Evolutionary conservation across 2,888 invertebrate species (phyloP), one percentile per base, ranked within the genome.

Genomic region (Erynnis tages): DNA sequence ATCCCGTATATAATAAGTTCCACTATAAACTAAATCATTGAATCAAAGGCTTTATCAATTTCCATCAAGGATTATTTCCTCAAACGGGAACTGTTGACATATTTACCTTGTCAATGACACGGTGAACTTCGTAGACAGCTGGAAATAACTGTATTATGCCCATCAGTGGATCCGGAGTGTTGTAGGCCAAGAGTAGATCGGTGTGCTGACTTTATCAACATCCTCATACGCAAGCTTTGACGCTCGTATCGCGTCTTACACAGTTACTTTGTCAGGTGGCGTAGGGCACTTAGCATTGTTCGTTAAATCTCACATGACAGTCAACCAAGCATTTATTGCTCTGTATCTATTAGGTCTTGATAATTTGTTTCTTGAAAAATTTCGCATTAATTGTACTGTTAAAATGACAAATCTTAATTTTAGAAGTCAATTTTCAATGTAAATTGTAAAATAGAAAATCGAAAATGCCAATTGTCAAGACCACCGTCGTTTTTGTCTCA

Each of bases 91-190:
- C 61, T 29, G 56, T 54, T 55, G 61, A 61, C 52, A 68, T 69
- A 81, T 69, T 87, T 86, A 87, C 88, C 88, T 87, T 78, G 56
- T 62, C 17, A 55, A 52, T 54, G 57, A 58, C 58, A 54, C 23
- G 43, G 64, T 41, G 57, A 46, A 57, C 57, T 57, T 63, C 54
- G 58, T 65, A 63, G 66, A 67, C 73, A 66, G 76, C 82, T 86
- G 85, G 84, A 85, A 86, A 85, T 79, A 87, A 88, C 86, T 86
- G 87, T 86, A 87, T 84, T 82, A 86, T 87, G 88, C 88, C 87
- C 88, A 67, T 85, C 83, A 84, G 86, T 82, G 72, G 78, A 74
- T 68, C 85, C 87, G 86, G 88, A 86, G 86, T 88, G 86, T 85
- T 76, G 78, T 70, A 79, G 86, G 87, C 84, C 83, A 83, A 86